Percentiles rank a stretch among this genome's conserved stretches.
Evolutionary conservation across 2,113 vertebrate species (phyloP).

Genomic region (Smithornis capensis): DNA sequence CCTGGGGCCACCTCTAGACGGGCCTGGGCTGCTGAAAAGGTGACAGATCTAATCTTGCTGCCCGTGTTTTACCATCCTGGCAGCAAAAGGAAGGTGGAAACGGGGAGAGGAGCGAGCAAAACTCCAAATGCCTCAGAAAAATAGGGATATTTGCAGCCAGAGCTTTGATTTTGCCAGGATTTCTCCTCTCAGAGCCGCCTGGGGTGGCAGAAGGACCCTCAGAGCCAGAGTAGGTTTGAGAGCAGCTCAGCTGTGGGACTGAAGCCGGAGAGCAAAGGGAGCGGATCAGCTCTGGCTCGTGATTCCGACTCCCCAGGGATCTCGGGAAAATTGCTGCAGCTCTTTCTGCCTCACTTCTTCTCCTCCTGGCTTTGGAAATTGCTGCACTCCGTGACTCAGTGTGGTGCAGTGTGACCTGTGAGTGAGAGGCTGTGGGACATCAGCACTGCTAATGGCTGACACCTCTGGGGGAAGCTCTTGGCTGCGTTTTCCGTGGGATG

Average conservation of each 20-base stretch:
- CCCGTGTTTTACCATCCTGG: not conserved
- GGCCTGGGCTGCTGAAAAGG: not conserved
- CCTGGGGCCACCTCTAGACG: not conserved
- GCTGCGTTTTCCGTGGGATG: not conserved
- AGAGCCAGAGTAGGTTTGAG: not conserved
- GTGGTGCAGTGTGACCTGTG: not conserved
- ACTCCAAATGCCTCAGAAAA: not conserved
- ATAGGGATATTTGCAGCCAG: not conserved
- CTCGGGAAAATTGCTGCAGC: not conserved
- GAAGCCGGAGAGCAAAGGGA: not conserved
- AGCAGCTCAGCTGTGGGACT: not conserved
- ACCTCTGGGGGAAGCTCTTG: not conserved
- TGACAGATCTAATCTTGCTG: not conserved
- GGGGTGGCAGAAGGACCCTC: not conserved
- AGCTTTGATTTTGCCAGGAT: not conserved
- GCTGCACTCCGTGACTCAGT: not conserved
- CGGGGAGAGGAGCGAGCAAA: not conserved
- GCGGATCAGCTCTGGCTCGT: not conserved
- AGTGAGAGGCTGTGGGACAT: not conserved
- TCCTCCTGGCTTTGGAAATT: not conserved
- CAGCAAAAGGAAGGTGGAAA: not conserved
- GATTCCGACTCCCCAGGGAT: fast-evolving
- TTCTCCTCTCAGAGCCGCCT: not conserved
- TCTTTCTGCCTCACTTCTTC: not conserved
- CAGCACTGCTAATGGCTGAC: not conserved